A percentile compares a stretch with the other conserved stretches of the same genome.
Conservation (phyloP, 1,140 invertebrate species). For the Aphelinus atriplicis region DNA sequence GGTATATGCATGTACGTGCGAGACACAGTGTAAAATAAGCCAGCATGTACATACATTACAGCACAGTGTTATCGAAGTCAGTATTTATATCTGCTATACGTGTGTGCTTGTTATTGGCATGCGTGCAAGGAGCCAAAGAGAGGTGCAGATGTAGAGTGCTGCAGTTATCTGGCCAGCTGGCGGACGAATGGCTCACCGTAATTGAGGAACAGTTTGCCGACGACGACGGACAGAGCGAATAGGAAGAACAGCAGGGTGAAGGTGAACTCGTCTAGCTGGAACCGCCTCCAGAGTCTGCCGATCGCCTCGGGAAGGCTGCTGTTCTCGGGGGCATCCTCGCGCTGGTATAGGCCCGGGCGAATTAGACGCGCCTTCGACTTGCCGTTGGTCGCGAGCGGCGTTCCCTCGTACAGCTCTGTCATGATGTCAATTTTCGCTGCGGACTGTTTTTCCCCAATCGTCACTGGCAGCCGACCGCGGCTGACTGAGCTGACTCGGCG, state of each 20-base stretch:
- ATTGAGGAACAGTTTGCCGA: slow-evolving; percentile 50
- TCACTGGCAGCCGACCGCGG: too few species aligned
- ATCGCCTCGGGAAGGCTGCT: neutral
- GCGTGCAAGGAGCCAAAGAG: slow-evolving; percentile 9
- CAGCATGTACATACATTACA: slow-evolving; percentile 6
- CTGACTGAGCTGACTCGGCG: too few species aligned
- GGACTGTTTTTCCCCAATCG: too few species aligned
- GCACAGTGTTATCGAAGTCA: slow-evolving; percentile 1
- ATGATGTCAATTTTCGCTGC: too few species aligned
- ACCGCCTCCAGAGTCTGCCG: slow-evolving; percentile 36
- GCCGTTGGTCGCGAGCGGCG: neutral
- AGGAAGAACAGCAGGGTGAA: slow-evolving; percentile 49
- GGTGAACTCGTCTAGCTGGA: slow-evolving; percentile 50
- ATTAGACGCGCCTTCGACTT: neutral
- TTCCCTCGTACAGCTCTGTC: too few species aligned
- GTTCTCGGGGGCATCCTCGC: too few species aligned
- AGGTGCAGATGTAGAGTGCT: neutral
- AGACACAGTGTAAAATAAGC: neutral
- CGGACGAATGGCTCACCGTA: slow-evolving; percentile 48
- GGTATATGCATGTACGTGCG: neutral
- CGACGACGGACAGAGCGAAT: slow-evolving; percentile 48
- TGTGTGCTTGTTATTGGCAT: neutral
- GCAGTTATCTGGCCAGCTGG: neutral
- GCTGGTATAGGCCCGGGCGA: neutral
- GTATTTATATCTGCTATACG: slow-evolving; percentile 12